phyloP scores from a whole-genome alignment of 1,140 invertebrate genomes.

The Aphidius gifuensis region DNA sequence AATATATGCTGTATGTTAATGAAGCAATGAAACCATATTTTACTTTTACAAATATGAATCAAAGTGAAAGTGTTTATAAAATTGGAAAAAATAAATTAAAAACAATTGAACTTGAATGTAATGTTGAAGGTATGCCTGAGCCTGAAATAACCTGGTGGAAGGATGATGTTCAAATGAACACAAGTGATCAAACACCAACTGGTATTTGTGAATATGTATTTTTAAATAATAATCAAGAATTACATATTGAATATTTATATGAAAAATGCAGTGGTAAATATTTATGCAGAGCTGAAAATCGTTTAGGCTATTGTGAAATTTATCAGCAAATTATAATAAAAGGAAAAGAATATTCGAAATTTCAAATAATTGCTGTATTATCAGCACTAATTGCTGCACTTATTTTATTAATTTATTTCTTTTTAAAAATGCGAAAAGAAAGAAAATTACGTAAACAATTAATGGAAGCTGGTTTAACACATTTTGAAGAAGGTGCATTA shows the following conservation, averaged over 20 bases:
- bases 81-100: slow-evolving; percentile 28
- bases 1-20: slow-evolving; percentile 31
- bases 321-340: slow-evolving; percentile 47
- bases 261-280: slow-evolving; percentile 48
- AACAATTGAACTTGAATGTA: slow-evolving; percentile 36
- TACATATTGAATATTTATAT: slow-evolving; percentile 46
- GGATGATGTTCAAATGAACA: slow-evolving; percentile 32
- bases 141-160: slow-evolving; percentile 48
- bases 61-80: slow-evolving; percentile 29
- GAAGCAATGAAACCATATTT: slow-evolving; percentile 34
- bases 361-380: slow-evolving; percentile 49
- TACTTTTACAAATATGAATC: slow-evolving; percentile 35
- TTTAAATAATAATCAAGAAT: slow-evolving; percentile 36
- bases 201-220: slow-evolving; percentile 34
- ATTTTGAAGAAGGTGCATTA: slow-evolving; percentile 77
- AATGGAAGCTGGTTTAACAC: slow-evolving; percentile 64
- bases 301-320: slow-evolving; percentile 36
- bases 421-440: slow-evolving; percentile 60
- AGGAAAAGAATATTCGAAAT: slow-evolving; percentile 39
- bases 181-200: slow-evolving; percentile 23
- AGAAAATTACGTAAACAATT: slow-evolving; percentile 60
- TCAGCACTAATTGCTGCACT: slow-evolving; percentile 53
- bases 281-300: slow-evolving; percentile 44
- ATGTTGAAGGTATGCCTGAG: slow-evolving; percentile 40
- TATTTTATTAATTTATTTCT: slow-evolving; percentile 53